These are phyloP conservation scores for Botrylloides violaceus DNA, from an alignment of 23 tunicate genomes.

Conservation along the genomic window DNA sequence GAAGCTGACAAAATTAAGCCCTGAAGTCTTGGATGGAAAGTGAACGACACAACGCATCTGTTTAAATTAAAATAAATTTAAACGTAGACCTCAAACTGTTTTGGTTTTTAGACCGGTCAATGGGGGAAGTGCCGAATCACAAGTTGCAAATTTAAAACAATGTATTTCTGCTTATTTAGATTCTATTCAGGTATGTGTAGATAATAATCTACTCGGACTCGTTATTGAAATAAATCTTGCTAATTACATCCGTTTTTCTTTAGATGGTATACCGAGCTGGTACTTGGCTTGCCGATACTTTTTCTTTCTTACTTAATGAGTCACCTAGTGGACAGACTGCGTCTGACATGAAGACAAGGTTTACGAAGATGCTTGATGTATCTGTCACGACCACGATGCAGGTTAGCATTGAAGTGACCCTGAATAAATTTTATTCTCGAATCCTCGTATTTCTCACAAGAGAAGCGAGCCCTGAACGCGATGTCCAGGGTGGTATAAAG, in stretches of 20 bases:
- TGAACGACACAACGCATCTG: too few relatives aligned
- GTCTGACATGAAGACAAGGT: constrained; percentile 26
- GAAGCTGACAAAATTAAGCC: too few relatives aligned
- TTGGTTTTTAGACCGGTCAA: constrained; percentile 6
- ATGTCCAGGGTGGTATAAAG: too few relatives aligned
- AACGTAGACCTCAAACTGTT: too few relatives aligned
- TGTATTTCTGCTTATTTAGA: constrained; percentile 51
- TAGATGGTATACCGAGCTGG: constrained; percentile 61
- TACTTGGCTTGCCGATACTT: constrained; percentile 49
- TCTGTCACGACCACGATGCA: constrained; percentile 24
- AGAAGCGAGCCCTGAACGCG: too few relatives aligned
- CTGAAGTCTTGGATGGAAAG: too few relatives aligned
- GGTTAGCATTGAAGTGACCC: not conserved
- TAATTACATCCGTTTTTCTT: not conserved
- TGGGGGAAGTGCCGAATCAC: constrained; percentile 28
- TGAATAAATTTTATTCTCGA: too few relatives aligned
- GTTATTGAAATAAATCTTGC: not conserved
- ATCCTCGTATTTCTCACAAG: too few relatives aligned
- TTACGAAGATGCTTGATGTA: constrained; percentile 24
- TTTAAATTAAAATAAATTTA: not conserved
- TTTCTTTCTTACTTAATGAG: constrained; percentile 26
- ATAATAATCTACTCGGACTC: not conserved
- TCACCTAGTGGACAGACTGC: constrained; percentile 18
- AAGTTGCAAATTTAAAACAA: constrained; percentile 44
- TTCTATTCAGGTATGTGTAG: constrained; percentile 35